These are phyloP conservation scores for Lepus europaeus DNA, from an alignment of 2,113 vertebrate genomes.

Conservation along the genomic window DNA sequence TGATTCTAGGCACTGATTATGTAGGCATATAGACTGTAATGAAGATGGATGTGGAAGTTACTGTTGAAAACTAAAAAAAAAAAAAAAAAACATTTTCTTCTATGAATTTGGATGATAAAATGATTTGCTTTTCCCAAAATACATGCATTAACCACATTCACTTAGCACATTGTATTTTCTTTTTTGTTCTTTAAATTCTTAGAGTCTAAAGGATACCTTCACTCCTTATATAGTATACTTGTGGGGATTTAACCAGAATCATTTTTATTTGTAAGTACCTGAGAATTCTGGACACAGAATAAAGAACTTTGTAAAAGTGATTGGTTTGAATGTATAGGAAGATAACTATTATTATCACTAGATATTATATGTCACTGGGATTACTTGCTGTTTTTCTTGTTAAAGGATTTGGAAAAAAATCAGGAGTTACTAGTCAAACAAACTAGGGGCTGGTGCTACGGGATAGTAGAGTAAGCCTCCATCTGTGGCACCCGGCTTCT, in stretches of 20 bases:
- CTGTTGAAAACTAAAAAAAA: background rate
- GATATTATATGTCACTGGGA: background rate
- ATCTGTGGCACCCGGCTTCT: too few species aligned
- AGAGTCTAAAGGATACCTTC: background rate
- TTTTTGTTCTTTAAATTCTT: background rate
- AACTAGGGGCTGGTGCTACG: too few species aligned
- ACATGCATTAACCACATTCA: background rate
- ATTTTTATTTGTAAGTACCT: background rate
- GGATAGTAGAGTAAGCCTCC: too few species aligned
- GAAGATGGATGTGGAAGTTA: background rate
- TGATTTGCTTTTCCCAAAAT: background rate
- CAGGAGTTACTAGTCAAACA: too few species aligned
- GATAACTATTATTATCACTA: background rate
- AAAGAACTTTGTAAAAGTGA: background rate
- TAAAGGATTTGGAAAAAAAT: background rate
- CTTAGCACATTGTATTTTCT: background rate
- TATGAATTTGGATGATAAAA: background rate
- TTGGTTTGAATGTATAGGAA: background rate
- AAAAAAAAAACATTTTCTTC: background rate
- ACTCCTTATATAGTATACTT: background rate
- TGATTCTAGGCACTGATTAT: background rate
- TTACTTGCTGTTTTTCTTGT: background rate
- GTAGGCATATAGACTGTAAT: background rate
- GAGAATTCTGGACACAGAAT: background rate
- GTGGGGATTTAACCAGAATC: background rate